Evolutionary conservation across 2,797 vertebrate species (phyloP), one percentile per base, ranked within the genome.

Genomic region (Gymnothorax reevesii): DNA sequence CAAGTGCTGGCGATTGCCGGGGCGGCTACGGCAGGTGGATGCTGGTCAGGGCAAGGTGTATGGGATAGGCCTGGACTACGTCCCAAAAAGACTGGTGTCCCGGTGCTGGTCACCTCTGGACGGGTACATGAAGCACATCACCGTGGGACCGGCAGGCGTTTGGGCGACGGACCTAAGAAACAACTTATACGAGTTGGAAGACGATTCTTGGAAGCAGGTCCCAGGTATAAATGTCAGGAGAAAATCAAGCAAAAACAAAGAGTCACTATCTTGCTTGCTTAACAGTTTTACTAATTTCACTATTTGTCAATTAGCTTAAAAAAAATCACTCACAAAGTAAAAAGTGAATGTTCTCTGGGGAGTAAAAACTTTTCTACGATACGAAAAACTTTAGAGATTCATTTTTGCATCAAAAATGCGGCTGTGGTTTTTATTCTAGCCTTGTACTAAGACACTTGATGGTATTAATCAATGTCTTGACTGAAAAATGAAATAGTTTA

Each of bases 81-180:
- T 25, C 27, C 7, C 60, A 27, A 9, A 20, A 2, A 83, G 17
- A 17, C 60, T 60, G 27, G 60, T 49, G 25, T 27, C 27, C 2
- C 42, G 1, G 57, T 83, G 83, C 83, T 83, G 83, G 83, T 27
- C 59, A 0, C 57, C 57, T 1, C 27, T 83, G 83, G 83, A 83
- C 4, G 59, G 83, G 5, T 33, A n/a, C 59, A 59, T 83, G 57
- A 83, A 62, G 33, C 83, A 83, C 83, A 42, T 83, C 83, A 64
- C 57, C 8, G 59, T 64, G 13, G 83, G 83, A 20, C n/a, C 83
- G 1, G 27, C 57, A 2, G 83, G 83, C 5, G 83, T 83, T 27
- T 83, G 83, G 83, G 83, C 25, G 5, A 62, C 60, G 7, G 83
- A 83, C 59, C 17, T 17, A 5, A 17, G 33, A 2, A 64, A 59